Evolutionary conservation across 2,888 invertebrate genomes (phyloP).

Genomic region (Nymphalis c-album): DNA sequence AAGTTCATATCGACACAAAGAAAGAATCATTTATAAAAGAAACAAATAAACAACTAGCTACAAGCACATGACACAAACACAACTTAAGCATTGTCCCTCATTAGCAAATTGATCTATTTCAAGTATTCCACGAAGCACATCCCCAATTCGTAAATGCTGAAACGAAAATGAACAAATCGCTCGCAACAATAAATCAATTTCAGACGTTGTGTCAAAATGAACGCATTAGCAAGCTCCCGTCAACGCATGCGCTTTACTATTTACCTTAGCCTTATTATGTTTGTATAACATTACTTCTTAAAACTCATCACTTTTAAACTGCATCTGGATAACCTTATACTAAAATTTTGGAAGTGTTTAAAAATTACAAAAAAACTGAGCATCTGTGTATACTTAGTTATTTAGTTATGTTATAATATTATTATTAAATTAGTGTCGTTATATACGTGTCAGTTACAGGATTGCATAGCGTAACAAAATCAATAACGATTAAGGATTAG

Average conservation of each 20-base stretch:
- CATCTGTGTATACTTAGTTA: no score
- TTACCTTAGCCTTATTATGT: slow-evolving; percentile 3
- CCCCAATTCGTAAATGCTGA: slow-evolving; percentile 1
- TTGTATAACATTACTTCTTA: not conserved
- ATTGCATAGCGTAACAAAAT: no score
- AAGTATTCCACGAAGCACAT: slow-evolving; percentile 4
- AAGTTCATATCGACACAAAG: no score
- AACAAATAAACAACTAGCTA: not conserved
- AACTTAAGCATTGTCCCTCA: not conserved
- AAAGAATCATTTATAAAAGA: not conserved
- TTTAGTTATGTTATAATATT: no score
- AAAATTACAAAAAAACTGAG: no score
- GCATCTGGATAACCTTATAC: no score
- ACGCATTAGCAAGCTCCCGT: slow-evolving; percentile 35
- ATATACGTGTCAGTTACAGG: no score
- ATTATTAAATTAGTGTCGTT: no score
- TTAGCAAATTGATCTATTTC: slow-evolving; percentile 18
- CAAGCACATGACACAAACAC: not conserved
- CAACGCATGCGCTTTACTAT: not conserved
- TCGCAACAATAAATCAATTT: slow-evolving; percentile 42
- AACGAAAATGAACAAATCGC: slow-evolving; percentile 29
- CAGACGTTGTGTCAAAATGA: slow-evolving; percentile 38
- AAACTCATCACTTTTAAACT: not conserved
- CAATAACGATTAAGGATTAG: no score
- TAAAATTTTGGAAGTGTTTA: no score